Evolutionary conservation across 2,797 vertebrate genomes (phyloP).

Genomic region (Thaleichthys pacificus): DNA sequence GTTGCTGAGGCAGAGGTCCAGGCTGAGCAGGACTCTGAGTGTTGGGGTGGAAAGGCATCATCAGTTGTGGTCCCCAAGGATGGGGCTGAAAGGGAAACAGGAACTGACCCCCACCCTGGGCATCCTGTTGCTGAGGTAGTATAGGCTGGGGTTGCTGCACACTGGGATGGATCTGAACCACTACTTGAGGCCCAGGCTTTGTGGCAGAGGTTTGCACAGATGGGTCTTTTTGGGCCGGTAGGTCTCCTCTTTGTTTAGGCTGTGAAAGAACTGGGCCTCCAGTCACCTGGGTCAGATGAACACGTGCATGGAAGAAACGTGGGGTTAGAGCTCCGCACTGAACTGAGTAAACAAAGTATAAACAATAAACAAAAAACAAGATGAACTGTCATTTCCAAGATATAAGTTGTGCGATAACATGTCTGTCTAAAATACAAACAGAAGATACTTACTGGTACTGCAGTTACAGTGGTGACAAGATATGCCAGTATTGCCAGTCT

Average conservation of each 20-base stretch:
- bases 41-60: conserved; percentile 37
- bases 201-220: conserved; percentile 28
- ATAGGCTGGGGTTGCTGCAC: conserved; percentile 35
- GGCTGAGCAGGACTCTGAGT: conserved; percentile 27
- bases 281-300: conserved; percentile 28
- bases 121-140: conserved; percentile 30
- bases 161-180: conserved; percentile 29
- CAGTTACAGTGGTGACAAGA: conserved; percentile 30
- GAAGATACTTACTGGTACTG: conserved; percentile 55
- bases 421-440: neutral
- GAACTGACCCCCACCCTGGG: conserved; percentile 23
- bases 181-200: conserved; percentile 22
- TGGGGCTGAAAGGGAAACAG: conserved; percentile 38
- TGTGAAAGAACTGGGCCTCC: conserved; percentile 15
- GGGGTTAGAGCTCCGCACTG: neutral
- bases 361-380: neutral
- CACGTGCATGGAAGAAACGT: neutral
- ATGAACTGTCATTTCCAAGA: neutral
- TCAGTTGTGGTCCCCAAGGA: conserved; percentile 46
- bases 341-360: neutral
- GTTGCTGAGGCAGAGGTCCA: conserved; percentile 40
- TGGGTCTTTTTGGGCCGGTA: conserved; percentile 23
- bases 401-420: neutral
- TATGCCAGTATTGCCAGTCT: conserved; percentile 39
- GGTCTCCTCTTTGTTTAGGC: conserved; percentile 30